Percentiles rank a stretch among this genome's conserved stretches.
These are phyloP conservation scores for Physeter macrocephalus DNA, from an alignment of 2,113 vertebrate species.

Conservation along the genomic window DNA sequence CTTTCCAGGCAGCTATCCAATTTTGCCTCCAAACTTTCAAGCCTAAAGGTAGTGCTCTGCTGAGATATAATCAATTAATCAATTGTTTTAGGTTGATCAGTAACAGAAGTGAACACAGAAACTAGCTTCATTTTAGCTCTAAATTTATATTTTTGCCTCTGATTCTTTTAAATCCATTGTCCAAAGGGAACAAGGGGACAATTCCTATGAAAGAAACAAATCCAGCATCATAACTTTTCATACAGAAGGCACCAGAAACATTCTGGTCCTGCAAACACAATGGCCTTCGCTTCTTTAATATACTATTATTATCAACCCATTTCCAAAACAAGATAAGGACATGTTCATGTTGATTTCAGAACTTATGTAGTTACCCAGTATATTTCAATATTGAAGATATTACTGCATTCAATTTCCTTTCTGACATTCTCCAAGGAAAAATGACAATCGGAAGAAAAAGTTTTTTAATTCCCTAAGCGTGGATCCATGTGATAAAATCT, in stretches of 20 bases:
- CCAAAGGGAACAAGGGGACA: background rate
- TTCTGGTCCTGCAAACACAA: background rate
- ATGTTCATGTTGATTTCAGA: conserved; percentile 3
- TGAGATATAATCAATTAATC: background rate
- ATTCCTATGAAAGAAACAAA: background rate
- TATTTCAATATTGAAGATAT: conserved; percentile 8
- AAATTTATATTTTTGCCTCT: conserved; percentile 22
- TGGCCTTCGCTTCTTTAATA: background rate
- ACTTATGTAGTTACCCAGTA: background rate
- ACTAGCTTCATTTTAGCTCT: conserved; percentile 17
- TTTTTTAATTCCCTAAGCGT: background rate
- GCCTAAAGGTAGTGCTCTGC: background rate
- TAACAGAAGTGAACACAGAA: background rate
- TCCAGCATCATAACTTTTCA: background rate
- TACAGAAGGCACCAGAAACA: background rate
- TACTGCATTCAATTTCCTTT: conserved; percentile 46
- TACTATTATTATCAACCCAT: background rate
- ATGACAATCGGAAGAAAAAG: background rate
- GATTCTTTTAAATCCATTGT: background rate
- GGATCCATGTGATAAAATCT: conserved; percentile 23
- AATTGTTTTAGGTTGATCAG: conserved; percentile 1
- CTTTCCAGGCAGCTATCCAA: background rate
- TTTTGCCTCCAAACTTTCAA: background rate
- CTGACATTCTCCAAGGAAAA: conserved; percentile 18
- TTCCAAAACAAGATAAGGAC: conserved; percentile 11